A percentile compares a stretch with the other conserved stretches of the same genome.
phyloP scores from a whole-genome alignment of 2,888 invertebrate species.

The Sphecodes monilicornis region DNA sequence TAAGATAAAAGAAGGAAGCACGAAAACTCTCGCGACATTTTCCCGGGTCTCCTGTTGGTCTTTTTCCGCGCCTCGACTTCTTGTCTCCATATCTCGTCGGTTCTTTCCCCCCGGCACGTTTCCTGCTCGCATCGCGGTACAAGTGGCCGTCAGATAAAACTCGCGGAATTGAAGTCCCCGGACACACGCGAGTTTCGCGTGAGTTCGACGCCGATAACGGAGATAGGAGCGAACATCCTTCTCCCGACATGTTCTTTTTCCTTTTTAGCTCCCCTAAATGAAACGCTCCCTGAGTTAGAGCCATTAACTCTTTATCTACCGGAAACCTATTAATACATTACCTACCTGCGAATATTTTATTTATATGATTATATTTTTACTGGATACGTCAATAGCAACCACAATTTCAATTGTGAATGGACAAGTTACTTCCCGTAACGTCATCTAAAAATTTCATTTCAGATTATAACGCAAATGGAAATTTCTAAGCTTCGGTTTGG shows the following conservation, averaged over 20 bases:
- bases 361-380: too few relatives aligned
- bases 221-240: constrained; percentile 29
- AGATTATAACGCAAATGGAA: too few relatives aligned
- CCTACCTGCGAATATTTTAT: too few relatives aligned
- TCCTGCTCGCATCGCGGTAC: constrained; percentile 43
- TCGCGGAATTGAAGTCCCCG: constrained; percentile 57
- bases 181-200: constrained; percentile 47
- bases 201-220: constrained; percentile 57
- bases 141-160: constrained; percentile 69
- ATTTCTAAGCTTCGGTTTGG: too few relatives aligned
- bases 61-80: constrained; percentile 29
- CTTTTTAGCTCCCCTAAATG: neutral
- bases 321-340: too few relatives aligned
- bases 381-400: too few relatives aligned
- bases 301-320: too few relatives aligned
- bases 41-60: constrained; percentile 12
- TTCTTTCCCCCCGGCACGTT: constrained; percentile 34
- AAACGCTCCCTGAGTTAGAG: too few relatives aligned
- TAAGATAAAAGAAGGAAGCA: neutral
- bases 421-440: too few relatives aligned
- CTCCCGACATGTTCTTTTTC: neutral
- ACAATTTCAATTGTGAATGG: too few relatives aligned
- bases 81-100: constrained; percentile 26
- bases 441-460: too few relatives aligned
- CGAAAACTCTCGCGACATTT: constrained; percentile 11